Evolutionary conservation across 2,888 invertebrate species (phyloP), one percentile per base, ranked within the genome.

Genomic region (Yponomeuta malinellus): DNA sequence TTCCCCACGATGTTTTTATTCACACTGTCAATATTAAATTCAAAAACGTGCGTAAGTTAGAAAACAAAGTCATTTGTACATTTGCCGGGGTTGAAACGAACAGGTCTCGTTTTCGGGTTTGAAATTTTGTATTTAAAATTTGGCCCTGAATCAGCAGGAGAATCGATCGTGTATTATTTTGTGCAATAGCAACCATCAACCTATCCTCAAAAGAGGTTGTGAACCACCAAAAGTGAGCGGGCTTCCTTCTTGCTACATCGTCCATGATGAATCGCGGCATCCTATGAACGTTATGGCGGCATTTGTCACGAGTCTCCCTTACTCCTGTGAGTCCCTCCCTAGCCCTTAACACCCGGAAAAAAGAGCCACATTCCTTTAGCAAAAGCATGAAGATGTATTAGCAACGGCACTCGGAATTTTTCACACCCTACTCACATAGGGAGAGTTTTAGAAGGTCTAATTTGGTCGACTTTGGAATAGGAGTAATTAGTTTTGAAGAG

Each of bases 221-320:
- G 15, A 59, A 15, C 3, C 52, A 3, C 1, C 52, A 59, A 59
- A 59, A 59, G 65, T 65, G 29, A 12, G 43, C 43, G 6, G 6
- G 8, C 43, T 43, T 33, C 33, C 65, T 10, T 23, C 29, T 33
- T 29, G 9, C 65, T 33, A 65, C 67, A 5, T 4, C 67, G 33
- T 12, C 37, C 37, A 33, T 66, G 65, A 59, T 66, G 29, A 66
- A 65, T 66, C 48, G 66, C 43, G 31, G 70, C 70, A 66, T 66
- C 70, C 70, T 12, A 10, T 52, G 29, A 31, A 23, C 31, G 48
- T 68, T 48, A 68, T 15, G 66, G 48, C 48, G 15, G 52, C 70
- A 70, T 70, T 70, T 70, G 70, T 70, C 66, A 64, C 23, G 37
- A 10, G 63, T 29, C 66, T 23, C 52, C 68, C 23, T 23, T 29